Conservation (phyloP, 2,888 invertebrate genomes). For the Eupeodes latifasciatus region DNA sequence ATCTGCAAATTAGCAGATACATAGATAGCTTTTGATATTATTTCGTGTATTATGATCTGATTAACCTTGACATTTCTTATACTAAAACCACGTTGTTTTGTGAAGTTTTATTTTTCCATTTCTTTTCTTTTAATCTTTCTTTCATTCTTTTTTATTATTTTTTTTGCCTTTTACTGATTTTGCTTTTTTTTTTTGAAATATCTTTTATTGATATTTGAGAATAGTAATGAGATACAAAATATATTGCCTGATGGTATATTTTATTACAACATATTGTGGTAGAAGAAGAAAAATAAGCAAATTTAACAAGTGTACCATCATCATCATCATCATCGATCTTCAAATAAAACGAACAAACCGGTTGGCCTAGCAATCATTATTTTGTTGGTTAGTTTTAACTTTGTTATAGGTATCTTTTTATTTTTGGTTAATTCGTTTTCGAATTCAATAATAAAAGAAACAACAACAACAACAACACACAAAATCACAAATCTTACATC, state of each 20-base stretch:
- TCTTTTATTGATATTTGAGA: constrained; percentile 37
- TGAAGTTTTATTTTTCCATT: neutral
- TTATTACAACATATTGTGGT: constrained; percentile 11
- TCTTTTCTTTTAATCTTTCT: constrained; percentile 15
- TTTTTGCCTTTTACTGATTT: constrained; percentile 30
- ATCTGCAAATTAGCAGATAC: constrained; percentile 19
- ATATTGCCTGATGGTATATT: constrained; percentile 35
- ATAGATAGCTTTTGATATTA: constrained; percentile 31
- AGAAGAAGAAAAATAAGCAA: constrained; percentile 21
- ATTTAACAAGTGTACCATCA: constrained; percentile 52
- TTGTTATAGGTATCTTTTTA: constrained; percentile 47
- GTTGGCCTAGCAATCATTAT: constrained; percentile 62
- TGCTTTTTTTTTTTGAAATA: constrained; percentile 3
- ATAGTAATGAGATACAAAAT: constrained; percentile 60
- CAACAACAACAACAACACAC: constrained; percentile 13
- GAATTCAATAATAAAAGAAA: constrained; percentile 64
- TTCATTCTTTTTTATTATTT: neutral
- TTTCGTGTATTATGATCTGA: constrained; percentile 26
- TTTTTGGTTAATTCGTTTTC: constrained; percentile 46
- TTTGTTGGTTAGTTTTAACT: constrained; percentile 62
- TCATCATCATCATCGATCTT: neutral
- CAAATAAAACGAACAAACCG: constrained; percentile 45
- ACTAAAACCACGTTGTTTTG: constrained; percentile 55
- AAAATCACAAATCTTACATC: constrained; percentile 37
- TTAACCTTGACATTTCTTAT: constrained; percentile 56